Percentiles rank a stretch among this genome's conserved stretches.
phyloP scores from a whole-genome alignment of 2,113 vertebrate species.

The Bungarus multicinctus region DNA sequence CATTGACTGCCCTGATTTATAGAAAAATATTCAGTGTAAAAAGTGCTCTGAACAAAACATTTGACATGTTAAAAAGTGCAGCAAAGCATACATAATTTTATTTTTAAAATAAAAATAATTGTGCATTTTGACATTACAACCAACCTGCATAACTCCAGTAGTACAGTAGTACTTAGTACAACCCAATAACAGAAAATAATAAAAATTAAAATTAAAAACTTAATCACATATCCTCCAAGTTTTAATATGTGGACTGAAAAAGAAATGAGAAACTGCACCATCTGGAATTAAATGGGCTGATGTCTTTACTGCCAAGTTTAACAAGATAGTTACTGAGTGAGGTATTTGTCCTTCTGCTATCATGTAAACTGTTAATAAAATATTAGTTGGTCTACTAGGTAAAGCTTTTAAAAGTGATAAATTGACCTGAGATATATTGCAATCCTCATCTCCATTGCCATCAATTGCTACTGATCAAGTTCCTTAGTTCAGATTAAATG shows the following conservation, averaged over 20 bases:
- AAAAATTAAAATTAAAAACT: neutral
- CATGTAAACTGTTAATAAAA: neutral
- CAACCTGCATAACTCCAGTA: neutral
- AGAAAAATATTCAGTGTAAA: neutral
- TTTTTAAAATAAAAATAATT: neutral
- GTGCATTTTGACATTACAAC: neutral
- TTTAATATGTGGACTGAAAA: neutral
- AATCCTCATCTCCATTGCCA: neutral
- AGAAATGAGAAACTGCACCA: neutral
- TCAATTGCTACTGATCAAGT: neutral
- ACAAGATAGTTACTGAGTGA: neutral
- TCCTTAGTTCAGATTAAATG: neutral
- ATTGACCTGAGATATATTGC: neutral
- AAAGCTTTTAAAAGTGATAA: neutral
- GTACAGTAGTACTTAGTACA: no score
- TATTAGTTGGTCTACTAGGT: neutral
- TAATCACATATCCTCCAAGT: neutral
- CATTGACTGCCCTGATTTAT: neutral
- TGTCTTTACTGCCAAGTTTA: neutral
- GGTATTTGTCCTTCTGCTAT: neutral
- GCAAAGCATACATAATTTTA: neutral
- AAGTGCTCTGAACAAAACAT: neutral
- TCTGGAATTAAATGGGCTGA: neutral
- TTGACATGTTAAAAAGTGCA: neutral
- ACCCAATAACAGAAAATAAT: neutral